Conservation (phyloP, 2,888 invertebrate genomes). For the Zygothrica quintamaculata region DNA sequence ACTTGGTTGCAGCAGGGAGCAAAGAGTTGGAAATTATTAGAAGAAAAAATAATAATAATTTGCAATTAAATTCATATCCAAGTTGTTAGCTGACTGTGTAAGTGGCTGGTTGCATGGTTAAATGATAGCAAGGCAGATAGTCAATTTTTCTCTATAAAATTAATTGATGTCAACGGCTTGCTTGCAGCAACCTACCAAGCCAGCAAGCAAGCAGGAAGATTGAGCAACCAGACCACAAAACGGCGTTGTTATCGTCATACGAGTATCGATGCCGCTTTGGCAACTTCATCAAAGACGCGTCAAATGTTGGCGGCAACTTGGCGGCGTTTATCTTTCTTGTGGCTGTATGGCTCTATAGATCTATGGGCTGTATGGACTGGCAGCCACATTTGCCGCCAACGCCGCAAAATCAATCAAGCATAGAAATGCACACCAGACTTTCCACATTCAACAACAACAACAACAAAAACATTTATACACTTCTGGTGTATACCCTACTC, state of each 20-base stretch:
- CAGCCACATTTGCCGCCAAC: too few relatives aligned
- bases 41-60: too few relatives aligned
- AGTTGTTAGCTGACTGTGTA: neutral
- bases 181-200: too few relatives aligned
- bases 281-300: conserved; percentile 73
- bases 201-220: conserved; percentile 72
- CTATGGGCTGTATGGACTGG: too few relatives aligned
- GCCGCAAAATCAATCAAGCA: conserved; percentile 76
- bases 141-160: conserved; percentile 37
- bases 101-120: conserved; percentile 6
- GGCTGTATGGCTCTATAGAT: conserved; percentile 57
- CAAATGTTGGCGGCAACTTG: conserved; percentile 47
- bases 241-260: conserved; percentile 39
- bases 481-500: too few relatives aligned
- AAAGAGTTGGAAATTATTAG: neutral
- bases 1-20: conserved; percentile 13
- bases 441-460: conserved; percentile 11
- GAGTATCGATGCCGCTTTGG: conserved; percentile 47
- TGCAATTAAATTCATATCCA: neutral
- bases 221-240: conserved; percentile 74
- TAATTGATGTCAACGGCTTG: conserved; percentile 79
- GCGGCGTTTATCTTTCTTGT: conserved; percentile 73
- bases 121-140: conserved; percentile 13
- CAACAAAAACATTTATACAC: too few relatives aligned
- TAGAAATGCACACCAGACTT: conserved; percentile 42